phyloP scores from a whole-genome alignment of 2,797 vertebrate species.

The Chloroceryle inda region DNA sequence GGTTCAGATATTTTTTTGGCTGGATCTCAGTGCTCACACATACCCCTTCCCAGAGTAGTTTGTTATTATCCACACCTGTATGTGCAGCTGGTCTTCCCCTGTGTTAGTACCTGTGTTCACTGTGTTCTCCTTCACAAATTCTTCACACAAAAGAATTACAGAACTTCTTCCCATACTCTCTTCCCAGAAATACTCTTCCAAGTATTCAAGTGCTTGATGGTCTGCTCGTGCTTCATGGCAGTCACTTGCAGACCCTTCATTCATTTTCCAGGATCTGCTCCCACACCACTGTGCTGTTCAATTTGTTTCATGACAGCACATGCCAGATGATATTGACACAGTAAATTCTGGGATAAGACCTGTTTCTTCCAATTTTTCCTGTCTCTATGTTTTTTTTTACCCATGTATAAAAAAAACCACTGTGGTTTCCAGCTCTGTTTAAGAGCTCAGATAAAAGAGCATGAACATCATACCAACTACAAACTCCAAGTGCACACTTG shows the following conservation, averaged over 20 bases:
- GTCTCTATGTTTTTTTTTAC: background rate
- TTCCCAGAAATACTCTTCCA: background rate
- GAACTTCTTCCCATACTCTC: background rate
- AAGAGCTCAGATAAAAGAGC: background rate
- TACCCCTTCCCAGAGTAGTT: background rate
- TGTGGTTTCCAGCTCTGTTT: background rate
- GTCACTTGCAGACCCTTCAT: background rate
- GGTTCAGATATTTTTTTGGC: background rate
- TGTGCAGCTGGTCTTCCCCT: background rate
- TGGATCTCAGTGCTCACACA: background rate
- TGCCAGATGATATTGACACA: rapidly evolving
- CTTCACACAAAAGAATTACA: background rate
- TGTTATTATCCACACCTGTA: background rate
- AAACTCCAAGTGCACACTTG: background rate
- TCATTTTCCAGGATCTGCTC: background rate
- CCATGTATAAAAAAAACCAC: background rate
- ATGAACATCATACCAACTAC: background rate
- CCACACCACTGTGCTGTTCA: background rate
- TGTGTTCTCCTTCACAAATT: background rate
- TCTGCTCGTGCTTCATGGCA: background rate
- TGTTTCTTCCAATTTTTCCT: background rate
- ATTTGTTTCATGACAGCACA: background rate
- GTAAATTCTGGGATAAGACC: background rate
- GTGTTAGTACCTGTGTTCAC: background rate
- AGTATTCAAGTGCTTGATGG: background rate